Evolutionary conservation across 2,113 vertebrate genomes (phyloP), one percentile per base, ranked within the genome.

Genomic region (Tetrax tetrax): DNA sequence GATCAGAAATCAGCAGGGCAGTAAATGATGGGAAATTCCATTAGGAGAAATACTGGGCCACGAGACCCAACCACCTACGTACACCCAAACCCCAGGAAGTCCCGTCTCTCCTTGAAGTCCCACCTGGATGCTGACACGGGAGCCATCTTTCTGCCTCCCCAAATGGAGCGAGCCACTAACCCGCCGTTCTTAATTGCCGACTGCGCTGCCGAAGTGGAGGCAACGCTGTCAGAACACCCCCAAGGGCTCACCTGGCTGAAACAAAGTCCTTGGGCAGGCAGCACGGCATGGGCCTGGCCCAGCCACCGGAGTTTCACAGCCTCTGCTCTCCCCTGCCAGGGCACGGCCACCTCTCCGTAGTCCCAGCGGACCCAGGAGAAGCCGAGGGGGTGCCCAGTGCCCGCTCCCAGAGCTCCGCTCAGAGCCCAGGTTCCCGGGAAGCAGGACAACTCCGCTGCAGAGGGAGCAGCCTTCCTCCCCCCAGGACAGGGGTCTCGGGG

Each of bases 1-100:
- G 98, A 98, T 98, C 98, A 98, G 98, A 98, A 98, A 98, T 98
- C 98, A 98, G 98, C 98, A 98, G 98, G 98, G 97, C 98, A 98
- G 98, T 98, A 98, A 98, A 97, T 98, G 98, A 98, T 98, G 98
- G 98, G 98, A 98, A 98, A 98, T 98, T 98, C 98, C 98, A 98
- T 98, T 98, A 98, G 97, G 97, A 97, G 97, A 96, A 97, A 97
- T 94, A 96, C 92, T 48, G 74, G 98, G 96, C 96, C 94, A 80
- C 45, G 24, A 97, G 97, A 97, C 96, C 96, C 86, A 96, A 96
- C 94, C 96, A 95, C 33, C 88, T 75, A 68, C 96, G 97, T 97
- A 97, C 91, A 84, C 90, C 98, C 92, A 95, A 89, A 79, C 61
- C 85, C 94, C 87, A 88, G 31, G 48, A 97, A 94, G 91, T 92